Percentiles rank a stretch among this genome's conserved stretches.
These are phyloP conservation scores for Halisarca cf. caerulea DNA, from an alignment of 37 sponge, comb jelly and placozoan species.

Conservation along the genomic window DNA sequence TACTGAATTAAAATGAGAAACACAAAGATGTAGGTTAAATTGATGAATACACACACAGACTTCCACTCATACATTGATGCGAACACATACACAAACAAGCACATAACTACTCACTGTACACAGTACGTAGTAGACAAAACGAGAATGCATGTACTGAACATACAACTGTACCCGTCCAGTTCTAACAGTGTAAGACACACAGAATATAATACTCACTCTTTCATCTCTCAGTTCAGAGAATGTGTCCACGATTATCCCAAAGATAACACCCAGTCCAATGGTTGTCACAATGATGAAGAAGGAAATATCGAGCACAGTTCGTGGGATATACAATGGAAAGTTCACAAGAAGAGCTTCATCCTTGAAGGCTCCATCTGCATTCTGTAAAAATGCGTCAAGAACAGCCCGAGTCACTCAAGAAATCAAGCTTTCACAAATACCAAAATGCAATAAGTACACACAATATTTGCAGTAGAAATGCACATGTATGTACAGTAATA, in stretches of 20 bases:
- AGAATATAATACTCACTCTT: conserved; percentile 43
- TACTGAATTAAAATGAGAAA: neutral
- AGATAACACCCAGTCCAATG: conserved; percentile 87
- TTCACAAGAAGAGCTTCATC: too few relatives aligned
- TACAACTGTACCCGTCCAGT: neutral
- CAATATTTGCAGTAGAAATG: neutral
- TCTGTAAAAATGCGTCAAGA: too few relatives aligned
- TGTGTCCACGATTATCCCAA: conserved; percentile 93
- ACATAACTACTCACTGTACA: too few relatives aligned
- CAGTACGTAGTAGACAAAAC: too few relatives aligned
- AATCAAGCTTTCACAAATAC: too few relatives aligned
- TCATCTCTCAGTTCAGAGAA: conserved; percentile 88
- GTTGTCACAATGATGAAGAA: conserved; percentile 90
- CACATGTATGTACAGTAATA: too few relatives aligned
- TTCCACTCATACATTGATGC: neutral
- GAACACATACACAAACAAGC: too few relatives aligned
- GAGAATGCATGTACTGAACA: too few relatives aligned
- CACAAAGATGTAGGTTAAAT: neutral
- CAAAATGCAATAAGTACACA: neutral
- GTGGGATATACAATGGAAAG: neutral
- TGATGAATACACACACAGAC: neutral
- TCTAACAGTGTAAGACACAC: neutral
- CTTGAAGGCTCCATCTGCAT: too few relatives aligned
- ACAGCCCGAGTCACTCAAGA: too few relatives aligned
- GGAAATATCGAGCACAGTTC: conserved; percentile 71